Evolutionary conservation across 2,888 invertebrate genomes (phyloP).

Genomic region (Dasysyrphus tricinctus): DNA sequence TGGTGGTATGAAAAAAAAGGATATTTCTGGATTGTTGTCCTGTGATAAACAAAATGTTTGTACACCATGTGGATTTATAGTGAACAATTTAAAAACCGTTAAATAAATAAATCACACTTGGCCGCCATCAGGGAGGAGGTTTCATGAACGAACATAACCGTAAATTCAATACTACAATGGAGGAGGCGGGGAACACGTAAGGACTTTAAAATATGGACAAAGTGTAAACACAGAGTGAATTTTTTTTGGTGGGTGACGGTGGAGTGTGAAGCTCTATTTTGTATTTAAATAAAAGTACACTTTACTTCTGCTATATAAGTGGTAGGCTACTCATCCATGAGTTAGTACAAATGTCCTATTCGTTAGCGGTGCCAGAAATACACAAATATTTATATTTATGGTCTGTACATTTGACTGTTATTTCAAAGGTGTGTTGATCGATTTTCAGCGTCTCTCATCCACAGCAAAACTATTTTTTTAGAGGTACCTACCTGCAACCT

Average conservation of each 20-base stretch:
- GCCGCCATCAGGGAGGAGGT: slow-evolving; percentile 29
- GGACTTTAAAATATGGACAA: slow-evolving; percentile 22
- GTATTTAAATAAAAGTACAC: not conserved
- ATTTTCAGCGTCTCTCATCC: no score
- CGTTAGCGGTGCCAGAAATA: no score
- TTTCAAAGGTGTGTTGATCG: no score
- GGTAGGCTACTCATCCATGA: not conserved
- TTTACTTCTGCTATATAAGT: not conserved
- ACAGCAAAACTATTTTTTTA: no score
- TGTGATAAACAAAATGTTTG: slow-evolving; percentile 34
- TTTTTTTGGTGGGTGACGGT: not conserved
- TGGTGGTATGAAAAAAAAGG: slow-evolving; percentile 31
- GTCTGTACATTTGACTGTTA: no score
- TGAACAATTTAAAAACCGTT: slow-evolving; percentile 70
- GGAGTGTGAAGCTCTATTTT: not conserved
- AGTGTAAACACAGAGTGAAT: slow-evolving; percentile 46
- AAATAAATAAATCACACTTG: slow-evolving; percentile 70
- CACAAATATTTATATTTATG: no score
- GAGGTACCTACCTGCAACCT: no score
- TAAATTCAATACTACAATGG: slow-evolving; percentile 58
- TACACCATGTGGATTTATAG: slow-evolving; percentile 68
- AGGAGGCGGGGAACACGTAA: not conserved
- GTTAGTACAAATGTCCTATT: no score
- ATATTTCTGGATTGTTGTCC: slow-evolving; percentile 26
- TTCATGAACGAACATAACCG: slow-evolving; percentile 61